Evolutionary conservation across 1,140 invertebrate genomes (phyloP).

Genomic region (Sminthurides bifidus): DNA sequence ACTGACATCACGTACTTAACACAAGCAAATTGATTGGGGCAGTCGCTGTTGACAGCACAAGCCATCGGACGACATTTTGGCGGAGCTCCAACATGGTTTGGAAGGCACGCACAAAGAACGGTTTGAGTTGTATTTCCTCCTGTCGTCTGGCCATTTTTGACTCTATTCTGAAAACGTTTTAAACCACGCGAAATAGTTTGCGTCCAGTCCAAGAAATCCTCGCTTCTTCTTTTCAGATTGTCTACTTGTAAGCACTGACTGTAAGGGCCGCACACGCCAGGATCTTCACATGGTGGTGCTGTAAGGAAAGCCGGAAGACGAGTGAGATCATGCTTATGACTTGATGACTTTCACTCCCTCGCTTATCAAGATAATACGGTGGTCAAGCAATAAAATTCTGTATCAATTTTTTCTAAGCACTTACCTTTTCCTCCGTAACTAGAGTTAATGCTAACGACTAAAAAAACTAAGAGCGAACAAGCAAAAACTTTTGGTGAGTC

Average conservation of each 20-base stretch:
- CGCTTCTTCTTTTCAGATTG: conserved; percentile 29
- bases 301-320: background rate
- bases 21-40: conserved; percentile 43
- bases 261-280: conserved; percentile 49
- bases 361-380: background rate
- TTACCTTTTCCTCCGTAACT: background rate
- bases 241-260: conserved; percentile 55
- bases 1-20: conserved; percentile 45
- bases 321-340: background rate
- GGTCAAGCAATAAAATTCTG: background rate
- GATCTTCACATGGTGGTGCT: conserved; percentile 32
- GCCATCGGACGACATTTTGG: conserved; percentile 56
- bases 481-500: no score
- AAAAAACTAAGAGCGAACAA: no score
- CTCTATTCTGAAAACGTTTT: conserved; percentile 22
- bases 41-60: conserved; percentile 34
- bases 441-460: background rate
- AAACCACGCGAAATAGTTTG: conserved; percentile 17
- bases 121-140: conserved; percentile 22
- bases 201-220: conserved; percentile 16
- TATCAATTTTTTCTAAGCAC: background rate
- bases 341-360: background rate
- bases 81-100: conserved; percentile 49
- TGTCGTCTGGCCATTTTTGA: background rate
- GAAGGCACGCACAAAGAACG: conserved; percentile 46